Conservation (phyloP, 2,113 vertebrate species). For the Mesocricetus auratus region DNA sequence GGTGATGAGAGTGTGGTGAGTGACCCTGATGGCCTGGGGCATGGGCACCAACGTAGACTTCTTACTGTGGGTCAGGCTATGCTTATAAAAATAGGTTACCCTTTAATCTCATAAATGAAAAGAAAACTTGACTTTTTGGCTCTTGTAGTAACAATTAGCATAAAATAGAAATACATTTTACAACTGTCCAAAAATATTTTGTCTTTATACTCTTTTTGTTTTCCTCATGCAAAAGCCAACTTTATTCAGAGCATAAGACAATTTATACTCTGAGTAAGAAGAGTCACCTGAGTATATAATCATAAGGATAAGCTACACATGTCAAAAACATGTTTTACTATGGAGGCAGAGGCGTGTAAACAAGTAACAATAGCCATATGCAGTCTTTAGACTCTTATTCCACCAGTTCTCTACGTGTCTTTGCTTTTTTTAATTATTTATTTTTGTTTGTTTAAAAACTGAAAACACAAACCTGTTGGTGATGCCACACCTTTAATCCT, state of each 20-base stretch:
- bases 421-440: neutral
- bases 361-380: no score
- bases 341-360: no score
- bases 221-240: no score
- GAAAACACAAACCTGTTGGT: neutral
- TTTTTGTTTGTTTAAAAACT: neutral
- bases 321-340: no score
- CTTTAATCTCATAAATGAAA: neutral
- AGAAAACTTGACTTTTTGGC: neutral
- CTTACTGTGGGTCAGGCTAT: accelerated
- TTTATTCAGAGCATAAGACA: no score
- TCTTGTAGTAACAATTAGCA: neutral
- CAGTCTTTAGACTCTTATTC: neutral
- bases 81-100: neutral
- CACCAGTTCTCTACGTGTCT: neutral
- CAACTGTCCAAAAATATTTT: neutral
- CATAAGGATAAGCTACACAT: no score
- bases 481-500: neutral
- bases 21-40: neutral
- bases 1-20: neutral
- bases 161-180: neutral
- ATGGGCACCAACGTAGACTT: neutral
- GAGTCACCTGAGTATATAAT: no score
- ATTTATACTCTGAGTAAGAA: no score
- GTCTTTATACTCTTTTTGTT: neutral